Evolutionary conservation across 2,888 invertebrate genomes (phyloP).

Genomic region (Aporophyla nigra): DNA sequence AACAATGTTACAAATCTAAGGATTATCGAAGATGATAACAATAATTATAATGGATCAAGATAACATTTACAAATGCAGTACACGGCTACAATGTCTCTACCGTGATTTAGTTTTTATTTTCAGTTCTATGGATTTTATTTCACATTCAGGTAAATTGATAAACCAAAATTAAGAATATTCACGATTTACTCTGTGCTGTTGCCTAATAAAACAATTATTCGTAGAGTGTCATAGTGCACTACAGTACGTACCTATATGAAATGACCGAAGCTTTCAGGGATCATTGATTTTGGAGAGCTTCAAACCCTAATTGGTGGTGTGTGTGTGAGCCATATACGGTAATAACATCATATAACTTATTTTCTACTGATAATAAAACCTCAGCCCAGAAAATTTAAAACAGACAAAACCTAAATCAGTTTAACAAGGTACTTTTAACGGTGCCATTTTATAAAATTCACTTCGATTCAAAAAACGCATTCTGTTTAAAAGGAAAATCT

Average conservation of each 20-base stretch:
- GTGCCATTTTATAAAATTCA: neutral
- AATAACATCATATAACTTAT: neutral
- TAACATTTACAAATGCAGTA: neutral
- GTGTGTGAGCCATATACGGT: no score
- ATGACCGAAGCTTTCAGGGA: neutral
- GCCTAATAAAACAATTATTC: neutral
- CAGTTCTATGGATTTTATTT: neutral
- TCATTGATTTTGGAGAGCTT: neutral
- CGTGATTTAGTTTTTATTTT: neutral
- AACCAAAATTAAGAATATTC: neutral
- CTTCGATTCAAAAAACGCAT: neutral
- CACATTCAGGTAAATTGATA: neutral
- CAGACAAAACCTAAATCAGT: neutral
- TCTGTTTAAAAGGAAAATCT: neutral
- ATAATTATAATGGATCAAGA: neutral
- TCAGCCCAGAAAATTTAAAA: neutral
- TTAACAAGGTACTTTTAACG: neutral
- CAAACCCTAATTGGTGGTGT: neutral
- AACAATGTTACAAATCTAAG: neutral
- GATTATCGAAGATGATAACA: neutral
- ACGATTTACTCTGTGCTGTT: neutral
- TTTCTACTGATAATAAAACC: neutral
- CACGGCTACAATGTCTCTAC: neutral
- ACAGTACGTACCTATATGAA: neutral
- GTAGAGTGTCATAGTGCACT: neutral